Evolutionary conservation across 2,113 vertebrate species (phyloP).

Genomic region (Crotalus helleri): DNA sequence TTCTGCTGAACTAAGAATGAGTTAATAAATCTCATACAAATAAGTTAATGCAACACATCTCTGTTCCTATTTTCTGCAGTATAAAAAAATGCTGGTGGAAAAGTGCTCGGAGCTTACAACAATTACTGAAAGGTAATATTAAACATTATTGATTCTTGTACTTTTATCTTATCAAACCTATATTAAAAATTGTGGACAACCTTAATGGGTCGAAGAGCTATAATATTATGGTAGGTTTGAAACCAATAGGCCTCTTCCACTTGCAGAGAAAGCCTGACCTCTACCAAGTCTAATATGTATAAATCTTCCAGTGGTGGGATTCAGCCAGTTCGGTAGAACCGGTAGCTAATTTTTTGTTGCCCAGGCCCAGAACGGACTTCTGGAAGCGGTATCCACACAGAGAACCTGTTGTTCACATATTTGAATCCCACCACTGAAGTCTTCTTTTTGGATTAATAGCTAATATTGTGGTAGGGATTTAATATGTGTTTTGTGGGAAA

Average conservation of each 20-base stretch:
- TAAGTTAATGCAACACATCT: background rate
- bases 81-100: constrained; percentile 85
- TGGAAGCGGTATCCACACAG: too few species aligned
- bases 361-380: too few species aligned
- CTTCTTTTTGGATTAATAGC: background rate
- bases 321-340: too few species aligned
- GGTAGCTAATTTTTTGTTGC: too few species aligned
- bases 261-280: background rate
- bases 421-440: background rate
- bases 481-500: background rate
- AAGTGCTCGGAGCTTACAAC: constrained; percentile 92
- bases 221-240: background rate
- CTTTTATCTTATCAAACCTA: background rate
- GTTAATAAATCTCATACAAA: background rate
- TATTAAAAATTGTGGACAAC: background rate
- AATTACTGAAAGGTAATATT: constrained; percentile 87
- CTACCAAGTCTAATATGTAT: background rate
- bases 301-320: background rate
- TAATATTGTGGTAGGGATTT: too few species aligned
- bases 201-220: background rate
- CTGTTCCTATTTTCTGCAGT: constrained; percentile 67
- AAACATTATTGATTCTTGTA: background rate
- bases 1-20: background rate
- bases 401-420: too few species aligned
- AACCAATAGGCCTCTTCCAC: background rate